These are phyloP conservation scores for Calameuta filiformis DNA, from an alignment of 2,888 invertebrate species.

Conservation along the genomic window DNA sequence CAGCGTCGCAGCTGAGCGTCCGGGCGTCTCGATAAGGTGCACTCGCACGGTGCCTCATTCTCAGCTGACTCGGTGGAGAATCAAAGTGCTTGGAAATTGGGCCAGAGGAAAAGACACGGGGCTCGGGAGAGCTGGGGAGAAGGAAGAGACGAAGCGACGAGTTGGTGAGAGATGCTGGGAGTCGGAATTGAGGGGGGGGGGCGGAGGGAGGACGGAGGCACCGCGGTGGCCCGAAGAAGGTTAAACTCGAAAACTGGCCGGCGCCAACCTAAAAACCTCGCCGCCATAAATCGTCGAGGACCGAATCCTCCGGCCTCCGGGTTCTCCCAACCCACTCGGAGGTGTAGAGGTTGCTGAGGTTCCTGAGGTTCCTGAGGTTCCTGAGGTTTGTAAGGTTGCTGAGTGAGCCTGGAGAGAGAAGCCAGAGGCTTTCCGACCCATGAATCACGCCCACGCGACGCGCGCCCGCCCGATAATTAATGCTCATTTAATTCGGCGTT, in stretches of 20 bases:
- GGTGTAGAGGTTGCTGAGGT: slow-evolving; percentile 20
- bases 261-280: slow-evolving; percentile 38
- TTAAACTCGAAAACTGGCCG: slow-evolving; percentile 27
- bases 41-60: no score
- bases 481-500: slow-evolving; percentile 63
- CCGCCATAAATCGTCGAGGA: slow-evolving; percentile 32
- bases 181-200: slow-evolving; percentile 4
- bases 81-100: slow-evolving; percentile 11
- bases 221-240: slow-evolving; percentile 29
- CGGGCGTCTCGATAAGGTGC: no score
- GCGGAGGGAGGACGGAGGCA: slow-evolving; percentile 21
- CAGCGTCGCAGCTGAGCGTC: neutral
- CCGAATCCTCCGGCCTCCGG: neutral
- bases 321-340: neutral
- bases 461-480: slow-evolving; percentile 60
- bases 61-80: no score
- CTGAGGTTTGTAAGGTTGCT: slow-evolving; percentile 25
- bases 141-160: neutral
- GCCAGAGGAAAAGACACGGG: slow-evolving; percentile 7
- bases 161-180: no score
- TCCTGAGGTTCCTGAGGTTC: slow-evolving; percentile 26
- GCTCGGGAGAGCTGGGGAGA: slow-evolving; percentile 14
- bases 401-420: slow-evolving; percentile 30
- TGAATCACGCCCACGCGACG: slow-evolving; percentile 63
- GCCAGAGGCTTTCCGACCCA: slow-evolving; percentile 46